Evolutionary conservation across 1,140 invertebrate genomes (phyloP).

Genomic region (Pentalonia nigronervosa): DNA sequence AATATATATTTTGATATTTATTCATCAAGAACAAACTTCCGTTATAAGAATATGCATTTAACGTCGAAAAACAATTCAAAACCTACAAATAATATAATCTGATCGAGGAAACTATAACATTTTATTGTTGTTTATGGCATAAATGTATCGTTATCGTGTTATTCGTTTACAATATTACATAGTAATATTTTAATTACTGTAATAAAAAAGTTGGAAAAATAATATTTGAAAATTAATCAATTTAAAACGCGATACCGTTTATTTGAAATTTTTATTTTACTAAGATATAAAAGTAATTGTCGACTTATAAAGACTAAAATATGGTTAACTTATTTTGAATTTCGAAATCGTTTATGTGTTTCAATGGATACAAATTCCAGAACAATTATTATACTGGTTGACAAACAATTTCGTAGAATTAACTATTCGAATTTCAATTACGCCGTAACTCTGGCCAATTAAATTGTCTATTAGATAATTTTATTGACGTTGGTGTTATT

Average conservation of each 20-base stretch:
- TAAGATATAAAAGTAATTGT: not conserved
- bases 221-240: not conserved
- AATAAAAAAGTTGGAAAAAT: not conserved
- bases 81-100: not conserved
- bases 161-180: not conserved
- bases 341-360: not conserved
- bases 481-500: not conserved
- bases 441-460: not conserved
- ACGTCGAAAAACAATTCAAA: not conserved
- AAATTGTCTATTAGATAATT: not conserved
- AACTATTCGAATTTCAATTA: not conserved
- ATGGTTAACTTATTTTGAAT: not conserved
- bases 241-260: not conserved
- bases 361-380: not conserved
- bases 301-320: not conserved
- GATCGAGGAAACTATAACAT: not conserved
- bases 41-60: not conserved
- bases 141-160: not conserved
- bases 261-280: not conserved
- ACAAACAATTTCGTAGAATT: slow-evolving; percentile 10
- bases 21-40: not conserved
- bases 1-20: not conserved
- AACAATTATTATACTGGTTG: not conserved
- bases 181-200: not conserved
- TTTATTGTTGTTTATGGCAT: slow-evolving; percentile 8